A percentile compares a stretch with the other conserved stretches of the same genome.
Conservation (phyloP, 2,113 vertebrate genomes). For the Plecturocebus donacophilus region DNA sequence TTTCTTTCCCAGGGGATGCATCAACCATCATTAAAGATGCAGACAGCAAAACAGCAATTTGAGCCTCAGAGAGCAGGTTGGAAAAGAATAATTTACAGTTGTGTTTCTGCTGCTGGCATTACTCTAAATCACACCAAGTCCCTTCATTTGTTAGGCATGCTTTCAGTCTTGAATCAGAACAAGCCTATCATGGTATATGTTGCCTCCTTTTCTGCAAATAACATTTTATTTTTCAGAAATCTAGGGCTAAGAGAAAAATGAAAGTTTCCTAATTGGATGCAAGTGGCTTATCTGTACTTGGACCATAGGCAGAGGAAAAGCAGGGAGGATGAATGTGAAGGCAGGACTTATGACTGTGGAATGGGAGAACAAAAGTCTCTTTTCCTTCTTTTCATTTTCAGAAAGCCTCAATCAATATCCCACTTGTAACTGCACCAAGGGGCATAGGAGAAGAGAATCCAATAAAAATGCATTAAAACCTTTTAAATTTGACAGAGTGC, state of each 20-base stretch:
- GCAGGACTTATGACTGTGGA: slow-evolving; percentile 27
- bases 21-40: slow-evolving; percentile 80
- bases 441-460: slow-evolving; percentile 64
- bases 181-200: slow-evolving; percentile 55
- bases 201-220: slow-evolving; percentile 59
- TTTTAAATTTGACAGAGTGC: neutral
- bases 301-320: neutral
- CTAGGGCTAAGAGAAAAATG: slow-evolving; percentile 44
- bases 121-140: slow-evolving; percentile 75
- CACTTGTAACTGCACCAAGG: slow-evolving; percentile 34
- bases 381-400: slow-evolving; percentile 62
- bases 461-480: slow-evolving; percentile 50
- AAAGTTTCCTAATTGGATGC: neutral
- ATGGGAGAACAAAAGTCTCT: slow-evolving; percentile 49
- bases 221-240: slow-evolving; percentile 60
- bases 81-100: slow-evolving; percentile 83
- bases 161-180: slow-evolving; percentile 68
- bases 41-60: slow-evolving; percentile 83
- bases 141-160: slow-evolving; percentile 76
- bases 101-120: slow-evolving; percentile 77
- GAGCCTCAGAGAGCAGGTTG: slow-evolving; percentile 78
- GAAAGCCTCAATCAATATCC: slow-evolving; percentile 64
- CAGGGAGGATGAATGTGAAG: slow-evolving; percentile 41
- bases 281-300: slow-evolving; percentile 48
- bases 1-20: slow-evolving; percentile 66